phyloP scores from a whole-genome alignment of 2,113 vertebrate genomes.

The Eptesicus fuscus region DNA sequence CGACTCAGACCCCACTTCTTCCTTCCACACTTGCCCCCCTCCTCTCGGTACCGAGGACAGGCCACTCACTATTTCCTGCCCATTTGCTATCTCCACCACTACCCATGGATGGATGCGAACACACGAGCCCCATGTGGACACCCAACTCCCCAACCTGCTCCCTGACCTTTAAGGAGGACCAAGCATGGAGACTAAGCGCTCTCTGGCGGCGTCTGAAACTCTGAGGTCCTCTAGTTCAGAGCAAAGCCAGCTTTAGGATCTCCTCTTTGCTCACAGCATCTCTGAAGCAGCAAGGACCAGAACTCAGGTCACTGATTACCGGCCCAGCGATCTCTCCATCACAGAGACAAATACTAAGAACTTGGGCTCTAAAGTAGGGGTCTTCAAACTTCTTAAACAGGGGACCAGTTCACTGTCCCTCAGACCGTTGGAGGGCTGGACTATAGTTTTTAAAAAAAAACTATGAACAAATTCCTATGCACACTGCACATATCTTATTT shows the following conservation, averaged over 20 bases:
- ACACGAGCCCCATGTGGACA: background rate
- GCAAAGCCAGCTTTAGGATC: background rate
- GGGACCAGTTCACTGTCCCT: no score
- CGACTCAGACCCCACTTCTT: background rate
- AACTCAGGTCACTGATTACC: background rate
- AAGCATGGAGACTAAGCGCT: background rate
- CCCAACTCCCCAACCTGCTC: background rate
- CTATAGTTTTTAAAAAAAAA: no score
- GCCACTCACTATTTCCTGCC: background rate
- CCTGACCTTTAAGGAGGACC: background rate
- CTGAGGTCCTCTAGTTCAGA: background rate
- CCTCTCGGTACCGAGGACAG: background rate
- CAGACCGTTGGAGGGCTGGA: no score
- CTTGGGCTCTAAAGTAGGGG: background rate
- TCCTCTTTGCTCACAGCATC: background rate
- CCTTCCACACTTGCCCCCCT: background rate
- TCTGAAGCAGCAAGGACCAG: background rate
- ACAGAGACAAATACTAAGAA: background rate
- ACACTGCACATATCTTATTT: no score
- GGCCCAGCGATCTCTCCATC: background rate
- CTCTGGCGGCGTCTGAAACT: background rate
- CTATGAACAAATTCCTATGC: no score
- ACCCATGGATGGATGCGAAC: background rate
- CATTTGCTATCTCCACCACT: background rate
- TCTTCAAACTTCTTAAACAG: no score